Percentiles rank a stretch among this genome's conserved stretches.
phyloP scores from a whole-genome alignment of 2,888 invertebrate species.

The Plutella xylostella region DNA sequence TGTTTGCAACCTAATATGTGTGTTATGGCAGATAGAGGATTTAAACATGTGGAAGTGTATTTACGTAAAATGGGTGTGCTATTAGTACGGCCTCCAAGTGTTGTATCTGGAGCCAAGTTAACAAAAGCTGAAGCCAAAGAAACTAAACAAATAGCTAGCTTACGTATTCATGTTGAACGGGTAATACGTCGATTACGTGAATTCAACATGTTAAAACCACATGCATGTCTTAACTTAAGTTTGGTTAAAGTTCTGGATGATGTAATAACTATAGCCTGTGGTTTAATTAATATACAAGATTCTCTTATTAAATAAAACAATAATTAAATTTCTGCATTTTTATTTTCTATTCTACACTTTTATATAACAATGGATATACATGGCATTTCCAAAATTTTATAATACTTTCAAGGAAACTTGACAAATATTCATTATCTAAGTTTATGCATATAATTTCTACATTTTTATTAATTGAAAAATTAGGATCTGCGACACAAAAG shows the following conservation, averaged over 20 bases:
- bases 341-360: constrained; percentile 12
- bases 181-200: constrained; percentile 9
- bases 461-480: constrained; percentile 14
- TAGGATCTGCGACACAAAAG: constrained; percentile 18
- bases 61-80: background rate
- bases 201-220: constrained; percentile 5
- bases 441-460: constrained; percentile 11
- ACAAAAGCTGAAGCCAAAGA: constrained; percentile 3
- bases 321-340: constrained; percentile 1
- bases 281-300: constrained; percentile 22
- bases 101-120: background rate
- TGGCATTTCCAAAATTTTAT: constrained; percentile 14
- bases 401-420: constrained; percentile 2
- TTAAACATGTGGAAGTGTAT: constrained; percentile 5
- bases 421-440: constrained; percentile 13
- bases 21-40: constrained; percentile 9
- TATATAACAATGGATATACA: constrained; percentile 15
- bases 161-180: constrained; percentile 7
- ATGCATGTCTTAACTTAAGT: constrained; percentile 7
- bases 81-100: constrained; percentile 9
- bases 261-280: constrained; percentile 19
- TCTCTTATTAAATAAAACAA: constrained; percentile 17
- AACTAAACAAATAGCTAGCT: constrained; percentile 10
- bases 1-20: background rate
- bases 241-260: constrained; percentile 17